These are phyloP conservation scores for Seriola rivoliana DNA, from an alignment of 2,113 vertebrate species.

Conservation along the genomic window DNA sequence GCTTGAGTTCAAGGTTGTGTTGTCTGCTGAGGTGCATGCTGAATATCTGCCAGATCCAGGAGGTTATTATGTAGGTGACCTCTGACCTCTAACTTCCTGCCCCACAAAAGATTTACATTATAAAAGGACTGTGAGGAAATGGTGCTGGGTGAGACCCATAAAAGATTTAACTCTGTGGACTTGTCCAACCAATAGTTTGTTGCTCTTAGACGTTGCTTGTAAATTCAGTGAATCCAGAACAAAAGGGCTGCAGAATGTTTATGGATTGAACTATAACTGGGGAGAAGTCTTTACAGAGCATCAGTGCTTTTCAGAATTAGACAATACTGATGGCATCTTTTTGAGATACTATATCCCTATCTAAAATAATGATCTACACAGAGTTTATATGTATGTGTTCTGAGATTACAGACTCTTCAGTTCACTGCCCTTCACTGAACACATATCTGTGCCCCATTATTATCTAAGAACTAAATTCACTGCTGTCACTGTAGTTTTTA, in stretches of 20 bases:
- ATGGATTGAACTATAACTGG: not conserved
- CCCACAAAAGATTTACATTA: not conserved
- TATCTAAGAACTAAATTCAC: not conserved
- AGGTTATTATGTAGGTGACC: constrained; percentile 1
- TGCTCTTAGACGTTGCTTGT: not conserved
- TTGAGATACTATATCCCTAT: not conserved
- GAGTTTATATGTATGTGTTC: not conserved
- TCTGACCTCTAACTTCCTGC: constrained; percentile 20
- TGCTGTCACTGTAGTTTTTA: not conserved
- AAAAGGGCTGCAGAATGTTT: not conserved
- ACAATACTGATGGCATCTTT: not conserved
- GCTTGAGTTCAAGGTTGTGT: constrained; percentile 32
- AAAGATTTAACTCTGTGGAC: not conserved
- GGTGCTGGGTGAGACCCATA: not conserved
- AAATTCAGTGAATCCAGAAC: not conserved
- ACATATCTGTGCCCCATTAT: not conserved
- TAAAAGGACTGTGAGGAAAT: not conserved
- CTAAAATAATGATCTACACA: not conserved
- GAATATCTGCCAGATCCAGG: not conserved
- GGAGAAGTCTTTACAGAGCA: not conserved
- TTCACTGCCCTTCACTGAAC: not conserved
- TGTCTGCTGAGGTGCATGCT: constrained; percentile 1
- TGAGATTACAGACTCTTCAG: not conserved
- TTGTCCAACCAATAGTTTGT: not conserved
- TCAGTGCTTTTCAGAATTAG: not conserved